Evolutionary conservation across 2,888 invertebrate genomes (phyloP), one percentile per base, ranked within the genome.

Genomic region (Tethea ocularis): DNA sequence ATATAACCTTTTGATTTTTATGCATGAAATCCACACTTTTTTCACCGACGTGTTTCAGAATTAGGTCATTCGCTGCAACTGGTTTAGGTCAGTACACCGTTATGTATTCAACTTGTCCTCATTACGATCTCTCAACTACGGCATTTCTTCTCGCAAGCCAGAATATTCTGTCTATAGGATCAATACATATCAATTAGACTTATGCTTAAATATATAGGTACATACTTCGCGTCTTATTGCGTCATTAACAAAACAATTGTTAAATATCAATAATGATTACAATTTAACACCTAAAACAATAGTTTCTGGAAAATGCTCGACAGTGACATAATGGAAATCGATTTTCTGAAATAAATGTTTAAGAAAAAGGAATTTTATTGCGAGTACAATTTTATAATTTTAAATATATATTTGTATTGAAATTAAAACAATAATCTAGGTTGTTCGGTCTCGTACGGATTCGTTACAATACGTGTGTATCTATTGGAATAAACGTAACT

Each of bases 171-270:
- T 38, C 38, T 38, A 5, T 38, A 36, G n/a, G 10, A 20, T 8
- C 2, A 17, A 8, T 17, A 46, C 20, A 2, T 46, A 20, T 46
- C 10, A 17, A 41, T 41, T 46, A n/a, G n/a, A 46, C n/a, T 46
- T 46, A 5, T 46, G 17, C 17, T 46, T 20, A 0, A 17, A 20
- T 46, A 6, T n/a, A 38, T 38, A 11, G 13, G 15, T 17, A n/a
- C 0, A 0, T 41, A 10, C 20, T 20, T 13, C 13, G 20, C 7
- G 22, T 22, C 13, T 33, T 33, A 54, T 33, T 54, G 54, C 54
- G 54, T 54, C 54, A 54, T 54, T 53, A 54, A 33, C 36, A 54
- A 54, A 54, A 54, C 54, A 54, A 54, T 20, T 54, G 36, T 54
- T 13, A 36, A 33, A 20, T 33, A 33, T 54, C 54, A 51, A 55